phyloP scores from a whole-genome alignment of 2,113 vertebrate genomes.

The Manacus vitellinus region DNA sequence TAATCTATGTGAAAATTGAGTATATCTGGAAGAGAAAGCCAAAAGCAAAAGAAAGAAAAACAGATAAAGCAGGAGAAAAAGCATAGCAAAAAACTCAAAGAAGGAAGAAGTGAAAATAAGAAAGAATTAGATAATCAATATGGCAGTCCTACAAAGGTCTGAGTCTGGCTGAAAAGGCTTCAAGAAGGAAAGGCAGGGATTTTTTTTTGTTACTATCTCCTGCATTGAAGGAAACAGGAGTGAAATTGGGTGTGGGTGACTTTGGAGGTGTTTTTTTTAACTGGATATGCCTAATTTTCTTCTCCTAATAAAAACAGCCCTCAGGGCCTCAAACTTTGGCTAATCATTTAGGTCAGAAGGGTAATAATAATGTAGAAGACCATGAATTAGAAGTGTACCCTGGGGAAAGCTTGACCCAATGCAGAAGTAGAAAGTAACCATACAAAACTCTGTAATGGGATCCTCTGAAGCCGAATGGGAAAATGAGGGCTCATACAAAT shows the following conservation, averaged over 20 bases:
- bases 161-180: neutral
- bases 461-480: conserved; percentile 55
- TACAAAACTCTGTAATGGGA: conserved; percentile 56
- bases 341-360: conserved; percentile 65
- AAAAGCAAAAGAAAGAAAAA: neutral
- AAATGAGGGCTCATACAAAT: conserved; percentile 53
- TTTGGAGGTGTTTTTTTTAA: conserved; percentile 25
- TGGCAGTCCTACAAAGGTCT: neutral
- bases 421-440: conserved; percentile 58
- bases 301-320: conserved; percentile 45
- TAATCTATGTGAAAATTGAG: neutral
- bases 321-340: conserved; percentile 47
- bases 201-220: neutral
- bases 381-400: conserved; percentile 51
- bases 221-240: neutral
- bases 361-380: conserved; percentile 64
- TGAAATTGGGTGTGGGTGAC: neutral
- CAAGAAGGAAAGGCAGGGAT: neutral
- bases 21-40: neutral
- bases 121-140: neutral
- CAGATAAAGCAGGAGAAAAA: neutral
- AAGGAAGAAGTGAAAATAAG: neutral
- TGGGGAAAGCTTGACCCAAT: conserved; percentile 58
- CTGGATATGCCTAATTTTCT: conserved; percentile 40
- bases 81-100: neutral